These are phyloP conservation scores for Pristiophorus japonicus DNA, from an alignment of 2,113 vertebrate species.

Conservation along the genomic window DNA sequence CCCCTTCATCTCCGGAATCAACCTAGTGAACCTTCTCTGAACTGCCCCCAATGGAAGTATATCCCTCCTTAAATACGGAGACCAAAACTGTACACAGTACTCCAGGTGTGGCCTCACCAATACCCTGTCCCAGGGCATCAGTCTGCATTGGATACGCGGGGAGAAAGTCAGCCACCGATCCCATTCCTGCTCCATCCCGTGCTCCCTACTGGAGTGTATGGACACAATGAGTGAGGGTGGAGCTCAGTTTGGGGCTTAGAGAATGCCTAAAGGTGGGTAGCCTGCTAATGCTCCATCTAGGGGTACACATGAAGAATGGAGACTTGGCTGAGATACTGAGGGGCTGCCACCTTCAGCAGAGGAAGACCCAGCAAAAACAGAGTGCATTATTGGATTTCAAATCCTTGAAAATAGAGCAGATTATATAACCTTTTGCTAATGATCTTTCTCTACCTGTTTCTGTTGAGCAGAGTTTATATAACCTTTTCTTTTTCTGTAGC, in stretches of 20 bases:
- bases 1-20: too few relatives aligned
- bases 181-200: neutral
- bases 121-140: too few relatives aligned
- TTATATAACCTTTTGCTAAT: conserved; percentile 42
- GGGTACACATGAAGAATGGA: neutral
- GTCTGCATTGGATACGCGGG: neutral
- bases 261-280: neutral
- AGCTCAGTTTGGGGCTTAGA: neutral
- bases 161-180: neutral
- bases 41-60: too few relatives aligned
- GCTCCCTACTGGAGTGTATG: neutral
- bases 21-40: too few relatives aligned
- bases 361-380: neutral
- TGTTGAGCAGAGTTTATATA: conserved; percentile 43
- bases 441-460: conserved; percentile 49
- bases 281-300: neutral
- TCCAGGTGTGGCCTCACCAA: too few relatives aligned
- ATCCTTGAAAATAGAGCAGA: conserved; percentile 33
- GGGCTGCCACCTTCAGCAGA: neutral
- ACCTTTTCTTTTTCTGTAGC: neutral
- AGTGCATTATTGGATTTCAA: neutral
- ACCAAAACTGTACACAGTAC: too few relatives aligned
- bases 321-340: neutral
- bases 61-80: too few relatives aligned
- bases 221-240: neutral